These are phyloP conservation scores for Poecilia gillii DNA, from an alignment of 2,797 vertebrate genomes.

Conservation along the genomic window DNA sequence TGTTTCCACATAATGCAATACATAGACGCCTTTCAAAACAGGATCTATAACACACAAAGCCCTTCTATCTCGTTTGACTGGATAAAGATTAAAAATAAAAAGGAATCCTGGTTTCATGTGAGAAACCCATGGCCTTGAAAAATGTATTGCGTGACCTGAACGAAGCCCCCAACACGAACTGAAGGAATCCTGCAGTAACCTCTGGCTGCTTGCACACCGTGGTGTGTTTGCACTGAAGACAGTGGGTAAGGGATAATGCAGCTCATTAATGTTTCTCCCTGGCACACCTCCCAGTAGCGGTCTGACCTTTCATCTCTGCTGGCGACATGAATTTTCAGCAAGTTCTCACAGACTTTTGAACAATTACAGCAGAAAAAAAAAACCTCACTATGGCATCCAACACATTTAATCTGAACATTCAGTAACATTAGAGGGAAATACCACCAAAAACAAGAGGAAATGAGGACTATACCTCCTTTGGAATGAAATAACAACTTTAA, in stretches of 20 bases:
- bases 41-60: conserved; percentile 29
- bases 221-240: conserved; percentile 14
- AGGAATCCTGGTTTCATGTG: conserved; percentile 19
- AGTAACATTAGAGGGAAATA: background rate
- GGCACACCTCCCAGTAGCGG: conserved; percentile 34
- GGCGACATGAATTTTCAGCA: conserved; percentile 19
- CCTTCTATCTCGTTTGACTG: background rate
- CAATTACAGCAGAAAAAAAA: conserved; percentile 24
- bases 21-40: background rate
- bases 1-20: conserved; percentile 5
- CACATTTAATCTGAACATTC: conserved; percentile 1
- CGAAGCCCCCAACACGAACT: conserved; percentile 20
- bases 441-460: too few species aligned
- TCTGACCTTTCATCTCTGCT: conserved; percentile 30
- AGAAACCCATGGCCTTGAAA: conserved; percentile 53
- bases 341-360: conserved; percentile 21
- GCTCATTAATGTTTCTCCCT: conserved; percentile 54
- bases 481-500: background rate
- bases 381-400: background rate
- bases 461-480: background rate
- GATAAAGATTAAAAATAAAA: background rate
- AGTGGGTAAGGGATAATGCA: conserved; percentile 53
- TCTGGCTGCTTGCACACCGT: conserved; percentile 22
- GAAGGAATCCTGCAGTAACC: conserved; percentile 42
- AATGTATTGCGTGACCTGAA: conserved; percentile 26